phyloP scores from a whole-genome alignment of 2,888 invertebrate genomes.

The Apodemia zela region DNA sequence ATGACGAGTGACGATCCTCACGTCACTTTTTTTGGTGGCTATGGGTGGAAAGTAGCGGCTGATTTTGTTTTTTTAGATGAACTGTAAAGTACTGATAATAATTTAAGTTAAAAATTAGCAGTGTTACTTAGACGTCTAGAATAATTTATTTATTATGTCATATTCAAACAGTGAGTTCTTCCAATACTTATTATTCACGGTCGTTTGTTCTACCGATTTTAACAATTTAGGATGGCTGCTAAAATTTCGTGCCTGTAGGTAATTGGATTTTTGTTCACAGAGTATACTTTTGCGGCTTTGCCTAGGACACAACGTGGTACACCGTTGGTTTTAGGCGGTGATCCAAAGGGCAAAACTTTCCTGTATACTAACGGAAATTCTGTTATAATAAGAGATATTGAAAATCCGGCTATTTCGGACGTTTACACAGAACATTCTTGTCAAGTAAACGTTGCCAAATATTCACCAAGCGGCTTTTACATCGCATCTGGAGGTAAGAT shows the following conservation, averaged over 20 bases:
- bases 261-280: constrained; percentile 66
- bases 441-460: constrained; percentile 97
- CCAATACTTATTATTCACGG: constrained; percentile 23
- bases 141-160: constrained; percentile 54
- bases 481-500: constrained; percentile 96
- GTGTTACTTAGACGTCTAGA: constrained; percentile 50
- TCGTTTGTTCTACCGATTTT: background rate
- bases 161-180: constrained; percentile 70
- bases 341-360: constrained; percentile 98
- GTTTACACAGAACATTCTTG: constrained; percentile 98
- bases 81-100: constrained; percentile 59
- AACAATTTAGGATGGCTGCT: constrained; percentile 22
- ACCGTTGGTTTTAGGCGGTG: constrained; percentile 95
- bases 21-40: constrained; percentile 59
- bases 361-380: constrained; percentile 98
- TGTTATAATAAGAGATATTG: constrained; percentile 97
- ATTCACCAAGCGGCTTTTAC: constrained; percentile 98
- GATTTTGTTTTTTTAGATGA: constrained; percentile 63
- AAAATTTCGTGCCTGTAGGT: constrained; percentile 22
- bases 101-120: constrained; percentile 45
- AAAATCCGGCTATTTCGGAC: constrained; percentile 96
- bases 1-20: constrained; percentile 50
- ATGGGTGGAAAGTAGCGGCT: constrained; percentile 59
- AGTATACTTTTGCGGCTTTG: constrained; percentile 94
- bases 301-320: constrained; percentile 97